phyloP scores from a whole-genome alignment of 2,888 invertebrate genomes.

The Drosophila barbarae region DNA sequence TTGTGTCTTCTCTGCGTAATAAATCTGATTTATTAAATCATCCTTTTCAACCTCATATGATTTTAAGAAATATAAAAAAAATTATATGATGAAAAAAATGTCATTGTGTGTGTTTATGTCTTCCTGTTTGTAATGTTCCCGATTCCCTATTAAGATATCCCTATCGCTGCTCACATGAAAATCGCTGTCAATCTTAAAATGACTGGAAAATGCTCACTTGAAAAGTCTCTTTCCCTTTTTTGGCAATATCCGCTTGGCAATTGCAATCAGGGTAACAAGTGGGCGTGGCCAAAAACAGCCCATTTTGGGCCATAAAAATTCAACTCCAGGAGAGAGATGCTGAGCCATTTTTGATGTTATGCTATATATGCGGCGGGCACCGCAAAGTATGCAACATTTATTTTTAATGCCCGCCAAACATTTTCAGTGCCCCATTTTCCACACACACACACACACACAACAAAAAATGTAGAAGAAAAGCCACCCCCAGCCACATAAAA shows the following conservation, averaged over 20 bases:
- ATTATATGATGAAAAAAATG: neutral
- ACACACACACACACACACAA: neutral
- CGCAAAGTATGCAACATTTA: slow-evolving; percentile 68
- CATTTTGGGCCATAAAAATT: slow-evolving; percentile 46
- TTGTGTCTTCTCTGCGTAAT: neutral
- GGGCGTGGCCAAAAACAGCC: slow-evolving; percentile 35
- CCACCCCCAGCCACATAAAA: slow-evolving; percentile 19
- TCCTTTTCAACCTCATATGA: neutral
- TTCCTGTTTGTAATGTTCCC: slow-evolving; percentile 7
- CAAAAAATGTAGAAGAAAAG: slow-evolving; percentile 3
- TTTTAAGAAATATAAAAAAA: neutral
- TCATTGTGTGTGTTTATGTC: slow-evolving; percentile 10
- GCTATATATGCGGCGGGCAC: slow-evolving; percentile 37
- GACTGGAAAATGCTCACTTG: slow-evolving; percentile 29
- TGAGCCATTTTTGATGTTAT: slow-evolving; percentile 45
- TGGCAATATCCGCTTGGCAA: slow-evolving; percentile 49
- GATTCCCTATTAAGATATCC: slow-evolving; percentile 23
- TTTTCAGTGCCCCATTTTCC: slow-evolving; percentile 35
- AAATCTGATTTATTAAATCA: neutral
- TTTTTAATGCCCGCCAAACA: slow-evolving; percentile 58
- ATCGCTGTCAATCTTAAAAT: slow-evolving; percentile 27
- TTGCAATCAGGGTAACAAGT: slow-evolving; percentile 54
- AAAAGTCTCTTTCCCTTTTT: slow-evolving; percentile 1
- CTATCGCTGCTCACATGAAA: slow-evolving; percentile 12
- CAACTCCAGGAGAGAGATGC: slow-evolving; percentile 4